Base-by-base conservation (phyloP, 1,140 invertebrate genomes). In the Lepidurus apus region DNA sequence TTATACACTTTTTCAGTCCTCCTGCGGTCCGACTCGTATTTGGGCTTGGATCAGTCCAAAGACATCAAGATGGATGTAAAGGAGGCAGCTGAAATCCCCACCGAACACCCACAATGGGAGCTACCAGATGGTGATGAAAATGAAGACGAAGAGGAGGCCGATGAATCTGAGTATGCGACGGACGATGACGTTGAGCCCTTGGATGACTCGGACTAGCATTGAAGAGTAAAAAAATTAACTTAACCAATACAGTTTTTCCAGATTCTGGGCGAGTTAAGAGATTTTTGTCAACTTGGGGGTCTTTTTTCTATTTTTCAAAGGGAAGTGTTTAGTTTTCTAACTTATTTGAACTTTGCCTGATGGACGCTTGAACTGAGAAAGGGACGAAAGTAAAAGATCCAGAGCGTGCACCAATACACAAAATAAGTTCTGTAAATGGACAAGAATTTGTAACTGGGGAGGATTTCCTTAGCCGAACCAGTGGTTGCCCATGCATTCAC, bases 51-150 rank as follows among this genome's bases (percentile, higher is more conserved):
- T 87, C 93, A 95, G 85, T 90, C 92, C 79, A 91, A 94, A 85
- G 94, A 97, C 84, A 92, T 98, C 82, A 97, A 97, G 91, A 87
- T 98, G 85, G 96, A 98, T 85, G 96, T 98, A 43, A 95, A 98
- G 85, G 95, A 98, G 87, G 96, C 95, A 17, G 93, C 95, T 80
- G 93, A 92, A 82, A 88, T 96, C 82, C 92, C 93, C 47, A 92
- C 91, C 47, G 94, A 95, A 83, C 95, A 98, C 88, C 95, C 95
- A 11, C 95, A 98, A 86, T 98, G 96, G 96, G 95, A 98, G 81
- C 93, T 96, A 81, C 94, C 93, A 75, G 95, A 97, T 83, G 94
- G 96, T 79, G 96, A 98, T 84, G 93, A 94, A 77, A 94, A 96
- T 21, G 88, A 91, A 79, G 88, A 89, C 80, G 88, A 89, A 80